Base-by-base conservation (phyloP, 2,888 invertebrate genomes). In the Endotricha flammealis region DNA sequence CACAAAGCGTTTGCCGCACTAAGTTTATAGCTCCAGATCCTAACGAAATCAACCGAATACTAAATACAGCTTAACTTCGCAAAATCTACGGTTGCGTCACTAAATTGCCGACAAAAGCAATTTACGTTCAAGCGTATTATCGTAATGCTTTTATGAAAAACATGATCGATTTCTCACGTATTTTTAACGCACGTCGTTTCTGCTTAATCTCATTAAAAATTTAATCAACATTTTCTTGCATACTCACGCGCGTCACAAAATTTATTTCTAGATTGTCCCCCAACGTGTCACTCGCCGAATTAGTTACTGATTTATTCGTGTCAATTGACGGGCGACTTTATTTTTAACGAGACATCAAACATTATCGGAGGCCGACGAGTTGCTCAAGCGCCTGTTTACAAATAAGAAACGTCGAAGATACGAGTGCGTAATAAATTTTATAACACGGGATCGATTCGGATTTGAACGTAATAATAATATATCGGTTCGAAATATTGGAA, bases 271-370 rank as follows among this genome's bases (percentile, higher is more conserved):
- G 70, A 60, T 46, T 66, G 66, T 74, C 72, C 59, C 64, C 61
- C 65, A 53, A 57, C 72, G 49, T 70, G 74, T 81, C 82, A 67
- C 58, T 85, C 80, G 63, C 74, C 83, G 80, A 83, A 86, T 86
- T 86, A 83, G 82, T 73, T 65, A 68, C 70, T 68, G 76, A 75
- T 77, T 82, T 80, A 76, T 71, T 65, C 68, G 63, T 73, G 77
- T 76, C 80, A 78, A 81, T 85, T 69, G 73, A 68, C 76, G 67
- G 67, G 53, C 55, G 68, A 70, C 71, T 73, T 81, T 82, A 85
- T 83, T 85, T 85, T 81, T 85, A 85, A 81, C 83, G 77, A 70
- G 77, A 86, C 83, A 82, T 82, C 79, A 82, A 86, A 83, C 83
- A 82, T 77, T 71, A 78, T 78, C 73, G 78, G 74, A 64, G 70